Evolutionary conservation across 2,113 vertebrate genomes (phyloP).

Genomic region (Cyanoderma ruficeps): DNA sequence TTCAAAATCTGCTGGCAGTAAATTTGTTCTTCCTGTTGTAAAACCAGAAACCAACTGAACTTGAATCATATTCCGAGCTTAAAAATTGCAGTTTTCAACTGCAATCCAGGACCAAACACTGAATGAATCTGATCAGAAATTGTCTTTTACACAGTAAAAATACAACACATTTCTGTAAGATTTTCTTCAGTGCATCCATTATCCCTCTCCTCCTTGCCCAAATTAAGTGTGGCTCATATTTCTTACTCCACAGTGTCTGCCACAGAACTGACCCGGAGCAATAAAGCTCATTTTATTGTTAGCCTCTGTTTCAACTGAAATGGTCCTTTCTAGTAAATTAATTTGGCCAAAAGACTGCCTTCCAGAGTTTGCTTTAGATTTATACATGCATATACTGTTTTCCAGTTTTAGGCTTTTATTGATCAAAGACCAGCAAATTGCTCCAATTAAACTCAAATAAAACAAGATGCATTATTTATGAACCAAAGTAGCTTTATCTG

Average conservation of each 20-base stretch:
- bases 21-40: neutral
- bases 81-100: neutral
- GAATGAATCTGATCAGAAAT: neutral
- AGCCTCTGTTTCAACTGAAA: neutral
- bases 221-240: neutral
- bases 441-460: constrained; percentile 1
- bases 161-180: neutral
- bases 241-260: neutral
- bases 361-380: constrained; percentile 23
- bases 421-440: constrained; percentile 35
- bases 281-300: neutral
- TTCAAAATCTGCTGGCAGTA: neutral
- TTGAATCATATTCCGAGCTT: neutral
- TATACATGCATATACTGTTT: neutral
- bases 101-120: neutral
- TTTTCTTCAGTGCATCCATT: neutral
- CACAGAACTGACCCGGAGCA: neutral
- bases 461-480: constrained; percentile 21
- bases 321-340: neutral
- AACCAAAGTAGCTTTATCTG: neutral
- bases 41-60: neutral
- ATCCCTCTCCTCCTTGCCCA: neutral
- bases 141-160: neutral
- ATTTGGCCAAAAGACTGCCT: neutral
- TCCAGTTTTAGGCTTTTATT: constrained; percentile 34